Conservation (phyloP, 2,797 vertebrate genomes). For the Micrastur ruficollis region DNA sequence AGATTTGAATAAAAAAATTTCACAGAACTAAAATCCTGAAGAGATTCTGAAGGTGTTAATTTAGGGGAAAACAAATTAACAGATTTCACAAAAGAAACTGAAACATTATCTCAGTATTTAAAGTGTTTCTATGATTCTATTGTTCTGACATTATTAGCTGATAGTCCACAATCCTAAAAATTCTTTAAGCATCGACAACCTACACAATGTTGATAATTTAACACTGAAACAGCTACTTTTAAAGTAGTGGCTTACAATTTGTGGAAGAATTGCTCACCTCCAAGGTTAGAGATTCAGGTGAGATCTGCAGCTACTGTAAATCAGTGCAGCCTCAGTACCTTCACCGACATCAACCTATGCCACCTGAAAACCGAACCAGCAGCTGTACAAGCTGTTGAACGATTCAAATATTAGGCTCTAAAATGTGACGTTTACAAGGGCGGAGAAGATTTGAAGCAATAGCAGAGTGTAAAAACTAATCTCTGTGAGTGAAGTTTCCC, state of each 20-base stretch:
- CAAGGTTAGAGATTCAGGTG: not conserved
- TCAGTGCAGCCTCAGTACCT: not conserved
- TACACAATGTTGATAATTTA: not conserved
- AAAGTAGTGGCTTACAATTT: not conserved
- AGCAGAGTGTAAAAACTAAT: not conserved
- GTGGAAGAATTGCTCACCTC: not conserved
- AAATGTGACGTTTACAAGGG: not conserved
- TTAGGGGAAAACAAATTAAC: not conserved
- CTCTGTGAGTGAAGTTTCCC: not conserved
- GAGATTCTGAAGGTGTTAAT: not conserved
- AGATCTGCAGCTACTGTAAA: not conserved
- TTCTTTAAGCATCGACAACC: not conserved
- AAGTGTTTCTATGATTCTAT: not conserved
- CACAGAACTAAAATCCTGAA: not conserved
- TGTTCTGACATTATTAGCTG: not conserved
- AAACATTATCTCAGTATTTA: not conserved
- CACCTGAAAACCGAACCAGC: not conserved
- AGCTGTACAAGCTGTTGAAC: not conserved
- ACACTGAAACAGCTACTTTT: not conserved
- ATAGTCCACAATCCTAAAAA: not conserved
- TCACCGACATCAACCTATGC: rapidly evolving
- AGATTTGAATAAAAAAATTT: not conserved
- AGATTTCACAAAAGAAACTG: not conserved
- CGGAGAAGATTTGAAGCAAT: not conserved
- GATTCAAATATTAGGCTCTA: not conserved